phyloP scores from a whole-genome alignment of 1,140 invertebrate genomes.

The Oreohelix idahoensis region DNA sequence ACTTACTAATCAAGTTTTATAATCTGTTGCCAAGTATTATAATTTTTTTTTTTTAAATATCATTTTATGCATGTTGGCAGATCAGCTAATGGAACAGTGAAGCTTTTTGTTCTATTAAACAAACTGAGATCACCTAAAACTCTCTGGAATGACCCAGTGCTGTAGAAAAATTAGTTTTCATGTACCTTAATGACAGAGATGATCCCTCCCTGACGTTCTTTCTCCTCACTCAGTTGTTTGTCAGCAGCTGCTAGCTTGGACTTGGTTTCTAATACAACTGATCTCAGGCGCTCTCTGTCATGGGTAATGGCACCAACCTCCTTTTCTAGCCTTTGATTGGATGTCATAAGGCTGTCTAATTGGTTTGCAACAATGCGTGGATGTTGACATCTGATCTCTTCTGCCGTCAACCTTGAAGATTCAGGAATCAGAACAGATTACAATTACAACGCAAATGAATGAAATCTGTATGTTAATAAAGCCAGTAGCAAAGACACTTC shows the following conservation, averaged over 20 bases:
- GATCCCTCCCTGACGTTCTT: conserved; percentile 14
- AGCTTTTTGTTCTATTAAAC: too few species aligned
- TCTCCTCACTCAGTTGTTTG: conserved; percentile 30
- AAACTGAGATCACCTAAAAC: too few species aligned
- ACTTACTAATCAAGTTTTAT: too few species aligned
- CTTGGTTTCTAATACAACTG: conserved; percentile 44
- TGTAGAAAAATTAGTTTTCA: not conserved
- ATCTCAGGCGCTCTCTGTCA: conserved; percentile 40
- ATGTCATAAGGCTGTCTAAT: conserved; percentile 47
- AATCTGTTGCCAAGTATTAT: too few species aligned
- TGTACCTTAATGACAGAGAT: conserved; percentile 27
- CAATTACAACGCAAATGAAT: too few species aligned
- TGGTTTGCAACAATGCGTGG: conserved; percentile 57
- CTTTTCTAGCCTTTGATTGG: conserved; percentile 42
- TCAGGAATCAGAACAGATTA: too few species aligned
- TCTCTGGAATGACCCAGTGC: too few species aligned
- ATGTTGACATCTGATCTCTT: conserved; percentile 57
- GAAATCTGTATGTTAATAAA: too few species aligned
- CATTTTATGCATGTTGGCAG: too few species aligned
- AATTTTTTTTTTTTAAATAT: too few species aligned
- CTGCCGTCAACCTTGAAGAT: conserved; percentile 53
- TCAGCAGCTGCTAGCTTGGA: not conserved
- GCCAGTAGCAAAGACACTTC: too few species aligned
- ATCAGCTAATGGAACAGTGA: too few species aligned
- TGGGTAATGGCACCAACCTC: conserved; percentile 34